Base-by-base conservation (phyloP, 1,140 invertebrate genomes). In the Holcopasites calliopsidis region DNA sequence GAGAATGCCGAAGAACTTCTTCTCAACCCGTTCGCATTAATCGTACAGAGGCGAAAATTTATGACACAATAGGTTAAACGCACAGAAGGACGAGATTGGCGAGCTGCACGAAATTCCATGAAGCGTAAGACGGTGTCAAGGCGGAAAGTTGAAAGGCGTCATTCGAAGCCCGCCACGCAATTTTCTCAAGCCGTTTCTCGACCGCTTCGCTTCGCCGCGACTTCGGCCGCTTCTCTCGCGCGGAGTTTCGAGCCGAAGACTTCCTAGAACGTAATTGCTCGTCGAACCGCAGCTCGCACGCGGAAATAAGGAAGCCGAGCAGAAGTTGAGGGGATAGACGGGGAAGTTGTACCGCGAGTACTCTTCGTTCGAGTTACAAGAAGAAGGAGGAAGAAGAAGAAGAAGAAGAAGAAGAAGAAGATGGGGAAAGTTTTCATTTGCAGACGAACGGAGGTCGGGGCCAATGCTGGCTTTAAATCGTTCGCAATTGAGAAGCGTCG, bases 351-450 rank as follows among this genome's bases (percentile, higher is more conserved):
- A 44, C n/a, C 49, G 55, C 49, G 78, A 68, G 62, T 58, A 35
- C 52, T 76, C 58, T 72, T 72, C 73, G 79, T 70, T 47, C 38
- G 64, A 82, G 71, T 76, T 61, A 38, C 50, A 44, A 62, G 55
- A 81, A 69, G 79, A 76, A 73, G 58, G 6, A 61, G 38, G 75
- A 72, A 70, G 76, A 74, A 21, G 68, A 81, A 71, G 50, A 31
- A 16, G 44, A 50, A 1, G 11, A 26, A n/a, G 13, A 38, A 13
- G 26, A 66, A 1, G 71, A 52, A 60, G 81, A 78, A 80, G 83
- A 85, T 80, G 80, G 76, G 47, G 77, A 85, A 85, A 85, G 84
- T 85, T 85, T 85, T 82, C 77, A 85, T 85, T 85, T 76, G 80
- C 80, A 50, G 71, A 50, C n/a, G 49, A 68, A 76, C 74, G 52